These are phyloP conservation scores for Drosophila atripex DNA, from an alignment of 2,888 invertebrate genomes.

Conservation along the genomic window DNA sequence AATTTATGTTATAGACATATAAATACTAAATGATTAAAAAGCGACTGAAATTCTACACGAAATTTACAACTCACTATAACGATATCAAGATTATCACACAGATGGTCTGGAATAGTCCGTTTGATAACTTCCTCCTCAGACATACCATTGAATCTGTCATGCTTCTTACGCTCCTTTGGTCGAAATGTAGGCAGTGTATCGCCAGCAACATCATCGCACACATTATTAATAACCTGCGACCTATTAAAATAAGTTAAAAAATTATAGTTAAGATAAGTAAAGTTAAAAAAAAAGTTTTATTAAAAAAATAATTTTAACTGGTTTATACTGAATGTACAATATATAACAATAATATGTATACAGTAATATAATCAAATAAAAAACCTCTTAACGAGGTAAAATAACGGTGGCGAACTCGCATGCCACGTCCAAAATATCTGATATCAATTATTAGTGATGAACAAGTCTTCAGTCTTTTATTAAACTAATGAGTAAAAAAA, in stretches of 20 bases:
- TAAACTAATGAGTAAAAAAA: too few relatives aligned
- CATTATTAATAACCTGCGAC: not conserved
- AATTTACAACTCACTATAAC: conserved; percentile 96
- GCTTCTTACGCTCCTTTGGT: conserved; percentile 94
- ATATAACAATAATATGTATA: too few relatives aligned
- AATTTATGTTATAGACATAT: not conserved
- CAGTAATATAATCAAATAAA: too few relatives aligned
- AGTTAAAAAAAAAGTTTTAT: not conserved
- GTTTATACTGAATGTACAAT: too few relatives aligned
- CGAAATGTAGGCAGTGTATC: conserved; percentile 49
- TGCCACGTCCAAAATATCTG: too few relatives aligned
- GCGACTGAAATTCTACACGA: conserved; percentile 31
- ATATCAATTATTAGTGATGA: too few relatives aligned
- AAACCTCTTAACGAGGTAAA: too few relatives aligned
- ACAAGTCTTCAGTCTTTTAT: too few relatives aligned
- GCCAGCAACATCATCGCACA: conserved; percentile 9
- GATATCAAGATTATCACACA: conserved; percentile 96
- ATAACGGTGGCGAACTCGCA: too few relatives aligned
- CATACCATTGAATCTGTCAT: conserved; percentile 98
- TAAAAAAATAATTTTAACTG: too few relatives aligned
- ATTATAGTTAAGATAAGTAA: too few relatives aligned
- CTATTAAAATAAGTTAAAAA: not conserved
- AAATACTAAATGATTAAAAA: not conserved
- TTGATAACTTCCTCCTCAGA: conserved; percentile 98
- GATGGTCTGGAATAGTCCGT: conserved; percentile 96